Conservation (phyloP, 2,113 vertebrate species). For the Sardina pilchardus region DNA sequence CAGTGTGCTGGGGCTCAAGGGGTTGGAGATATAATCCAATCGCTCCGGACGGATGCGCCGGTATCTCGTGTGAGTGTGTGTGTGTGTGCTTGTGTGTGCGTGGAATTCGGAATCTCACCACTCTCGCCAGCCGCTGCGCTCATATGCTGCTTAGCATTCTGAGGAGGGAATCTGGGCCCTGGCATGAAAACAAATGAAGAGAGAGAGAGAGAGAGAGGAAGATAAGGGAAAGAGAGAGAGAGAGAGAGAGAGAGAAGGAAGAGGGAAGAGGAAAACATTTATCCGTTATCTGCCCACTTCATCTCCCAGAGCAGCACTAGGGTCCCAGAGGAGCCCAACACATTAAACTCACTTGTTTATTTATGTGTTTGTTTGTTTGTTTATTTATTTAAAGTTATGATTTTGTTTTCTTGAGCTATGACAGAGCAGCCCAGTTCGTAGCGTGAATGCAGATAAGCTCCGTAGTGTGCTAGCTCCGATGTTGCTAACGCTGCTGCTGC, state of each 20-base stretch:
- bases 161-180: neutral
- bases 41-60: too few species aligned
- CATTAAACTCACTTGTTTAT: neutral
- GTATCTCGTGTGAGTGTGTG: too few species aligned
- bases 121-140: neutral
- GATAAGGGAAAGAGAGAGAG: neutral
- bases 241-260: too few species aligned
- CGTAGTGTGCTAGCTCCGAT: neutral
- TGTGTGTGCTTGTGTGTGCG: too few species aligned
- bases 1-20: neutral
- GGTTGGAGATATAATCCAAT: neutral
- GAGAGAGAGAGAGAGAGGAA: neutral
- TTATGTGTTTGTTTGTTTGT: neutral
- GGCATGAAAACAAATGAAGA: neutral
- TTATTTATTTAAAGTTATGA: too few species aligned
- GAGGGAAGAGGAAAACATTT: neutral
- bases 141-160: neutral
- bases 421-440: neutral
- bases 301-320: neutral
- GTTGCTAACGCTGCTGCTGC: neutral
- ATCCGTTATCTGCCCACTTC: neutral
- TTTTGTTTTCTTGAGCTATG: neutral
- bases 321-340: neutral
- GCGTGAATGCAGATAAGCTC: neutral
- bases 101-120: too few species aligned